Evolutionary conservation across 92 coral and sea anemone species (phyloP).

Genomic region (Plumapathes pennacea): DNA sequence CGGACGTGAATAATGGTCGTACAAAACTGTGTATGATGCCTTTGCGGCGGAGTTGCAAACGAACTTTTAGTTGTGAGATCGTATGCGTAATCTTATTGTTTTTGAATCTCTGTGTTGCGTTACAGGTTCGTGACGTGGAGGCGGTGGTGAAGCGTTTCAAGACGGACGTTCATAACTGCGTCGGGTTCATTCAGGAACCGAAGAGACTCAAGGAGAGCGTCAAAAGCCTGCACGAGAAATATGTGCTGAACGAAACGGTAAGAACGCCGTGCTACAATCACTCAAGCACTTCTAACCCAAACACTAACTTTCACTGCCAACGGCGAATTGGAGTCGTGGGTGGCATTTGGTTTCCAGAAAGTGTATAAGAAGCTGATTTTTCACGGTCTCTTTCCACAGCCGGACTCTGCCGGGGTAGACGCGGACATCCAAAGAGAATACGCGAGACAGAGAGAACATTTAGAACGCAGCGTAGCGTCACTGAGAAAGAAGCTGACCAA

Average conservation of each 20-base stretch:
- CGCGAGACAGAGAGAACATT: conserved; percentile 94
- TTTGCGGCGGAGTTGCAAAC: too few relatives aligned
- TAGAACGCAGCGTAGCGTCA: conserved; percentile 98
- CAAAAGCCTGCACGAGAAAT: conserved; percentile 83
- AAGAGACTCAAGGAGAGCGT: conserved; percentile 93
- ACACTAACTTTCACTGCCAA: not conserved
- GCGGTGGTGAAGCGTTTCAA: conserved; percentile 97
- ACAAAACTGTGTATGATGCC: too few relatives aligned
- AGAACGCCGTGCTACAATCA: not conserved
- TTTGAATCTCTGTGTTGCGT: not conserved
- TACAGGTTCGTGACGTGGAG: conserved; percentile 92
- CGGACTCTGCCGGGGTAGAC: conserved; percentile 94
- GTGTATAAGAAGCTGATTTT: not conserved
- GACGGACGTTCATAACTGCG: conserved; percentile 96
- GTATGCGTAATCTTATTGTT: too few relatives aligned
- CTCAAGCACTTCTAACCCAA: not conserved
- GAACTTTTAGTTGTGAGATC: too few relatives aligned
- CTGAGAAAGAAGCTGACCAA: conserved; percentile 91
- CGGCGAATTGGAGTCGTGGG: not conserved
- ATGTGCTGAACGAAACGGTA: conserved; percentile 97
- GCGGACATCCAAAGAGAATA: conserved; percentile 97
- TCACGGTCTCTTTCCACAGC: conserved; percentile 28
- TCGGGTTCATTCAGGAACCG: conserved; percentile 96
- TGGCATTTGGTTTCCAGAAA: not conserved
- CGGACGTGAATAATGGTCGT: too few relatives aligned